A percentile compares a stretch with the other conserved stretches of the same genome.
These are phyloP conservation scores for Exephanes ischioxanthus DNA, from an alignment of 2,888 invertebrate genomes.

Conservation along the genomic window DNA sequence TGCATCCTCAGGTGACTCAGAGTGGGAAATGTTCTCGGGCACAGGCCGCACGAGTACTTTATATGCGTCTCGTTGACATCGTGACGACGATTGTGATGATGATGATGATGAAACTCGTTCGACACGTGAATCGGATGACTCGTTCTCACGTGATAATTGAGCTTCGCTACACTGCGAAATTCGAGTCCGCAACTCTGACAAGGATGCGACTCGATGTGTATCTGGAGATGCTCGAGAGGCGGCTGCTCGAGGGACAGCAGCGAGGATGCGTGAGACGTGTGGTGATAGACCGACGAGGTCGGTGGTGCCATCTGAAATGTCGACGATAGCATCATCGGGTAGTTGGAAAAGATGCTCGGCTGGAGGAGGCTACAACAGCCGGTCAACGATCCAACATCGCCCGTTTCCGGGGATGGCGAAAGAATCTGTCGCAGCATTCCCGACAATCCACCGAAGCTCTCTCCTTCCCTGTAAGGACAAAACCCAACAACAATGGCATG, in stretches of 20 bases:
- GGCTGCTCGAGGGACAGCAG: conserved; percentile 67
- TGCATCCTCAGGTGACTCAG: conserved; percentile 81
- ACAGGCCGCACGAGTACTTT: conserved; percentile 80
- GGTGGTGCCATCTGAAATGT: conserved; percentile 76
- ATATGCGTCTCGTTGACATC: conserved; percentile 73
- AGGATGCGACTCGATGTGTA: conserved; percentile 78
- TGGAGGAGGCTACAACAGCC: conserved; percentile 77
- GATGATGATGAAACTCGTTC: conserved; percentile 54
- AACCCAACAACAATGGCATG: conserved; percentile 73
- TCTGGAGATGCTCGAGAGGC: conserved; percentile 77
- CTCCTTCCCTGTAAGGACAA: conserved; percentile 83
- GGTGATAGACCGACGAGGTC: conserved; percentile 70
- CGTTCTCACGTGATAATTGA: conserved; percentile 82
- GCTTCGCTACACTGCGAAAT: conserved; percentile 80
- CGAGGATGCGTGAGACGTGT: conserved; percentile 69
- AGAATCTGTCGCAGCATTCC: conserved; percentile 84
- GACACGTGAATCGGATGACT: conserved; percentile 73
- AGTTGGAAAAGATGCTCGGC: conserved; percentile 78
- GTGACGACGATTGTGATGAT: conserved; percentile 69
- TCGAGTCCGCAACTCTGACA: conserved; percentile 82
- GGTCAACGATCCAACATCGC: conserved; percentile 73
- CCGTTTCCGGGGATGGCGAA: conserved; percentile 82
- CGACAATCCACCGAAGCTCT: conserved; percentile 83
- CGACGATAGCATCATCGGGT: conserved; percentile 77
- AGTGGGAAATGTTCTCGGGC: conserved; percentile 79